Evolutionary conservation across 2,888 invertebrate species (phyloP).

Genomic region (Therioaphis trifolii): DNA sequence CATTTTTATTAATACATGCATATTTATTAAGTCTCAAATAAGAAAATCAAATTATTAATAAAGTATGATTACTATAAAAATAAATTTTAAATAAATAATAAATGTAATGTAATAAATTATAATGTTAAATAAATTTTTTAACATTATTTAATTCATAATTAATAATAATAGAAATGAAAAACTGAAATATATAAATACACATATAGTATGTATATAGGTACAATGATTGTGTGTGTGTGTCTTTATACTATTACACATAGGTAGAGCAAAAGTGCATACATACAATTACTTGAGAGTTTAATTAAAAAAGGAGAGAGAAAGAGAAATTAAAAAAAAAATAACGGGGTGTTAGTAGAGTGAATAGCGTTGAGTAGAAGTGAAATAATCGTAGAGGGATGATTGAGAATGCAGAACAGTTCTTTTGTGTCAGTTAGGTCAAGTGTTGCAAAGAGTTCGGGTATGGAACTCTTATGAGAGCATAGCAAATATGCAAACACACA

Average conservation of each 20-base stretch:
- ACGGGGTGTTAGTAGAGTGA: constrained; percentile 25
- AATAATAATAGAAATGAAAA: constrained; percentile 1
- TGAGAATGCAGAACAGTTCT: constrained; percentile 50
- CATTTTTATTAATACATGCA: no score
- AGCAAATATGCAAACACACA: constrained; percentile 48
- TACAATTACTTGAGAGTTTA: constrained; percentile 34
- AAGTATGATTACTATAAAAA: no score
- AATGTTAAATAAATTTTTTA: not conserved
- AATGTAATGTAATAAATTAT: not conserved
- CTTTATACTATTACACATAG: not conserved
- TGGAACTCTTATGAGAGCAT: constrained; percentile 26
- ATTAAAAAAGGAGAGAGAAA: constrained; percentile 6
- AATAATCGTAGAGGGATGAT: constrained; percentile 48
- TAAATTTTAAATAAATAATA: not conserved
- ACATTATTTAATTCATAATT: not conserved
- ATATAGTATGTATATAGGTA: constrained; percentile 1
- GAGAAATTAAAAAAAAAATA: not conserved
- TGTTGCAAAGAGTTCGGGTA: constrained; percentile 22
- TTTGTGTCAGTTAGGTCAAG: constrained; percentile 56
- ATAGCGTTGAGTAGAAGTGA: constrained; percentile 19
- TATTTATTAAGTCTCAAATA: no score
- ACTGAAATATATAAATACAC: constrained; percentile 13
- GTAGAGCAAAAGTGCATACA: not conserved
- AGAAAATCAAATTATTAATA: no score
- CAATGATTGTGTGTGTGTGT: no score